A percentile compares a stretch with the other conserved stretches of the same genome.
Conservation (phyloP, 2,797 vertebrate species). For the Sebastes oblongus region DNA sequence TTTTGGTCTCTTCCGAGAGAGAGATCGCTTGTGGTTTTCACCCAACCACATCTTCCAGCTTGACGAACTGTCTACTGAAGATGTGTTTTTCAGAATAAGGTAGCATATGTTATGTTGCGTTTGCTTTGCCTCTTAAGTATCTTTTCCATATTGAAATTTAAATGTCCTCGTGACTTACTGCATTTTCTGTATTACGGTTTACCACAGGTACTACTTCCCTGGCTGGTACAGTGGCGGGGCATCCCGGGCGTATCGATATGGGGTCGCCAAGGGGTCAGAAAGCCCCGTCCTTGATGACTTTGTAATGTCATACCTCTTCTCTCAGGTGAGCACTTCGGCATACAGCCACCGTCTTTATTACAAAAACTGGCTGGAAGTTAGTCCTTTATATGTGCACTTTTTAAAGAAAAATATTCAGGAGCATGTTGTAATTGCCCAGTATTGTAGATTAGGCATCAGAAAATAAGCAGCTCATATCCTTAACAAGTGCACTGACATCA, state of each 20-base stretch:
- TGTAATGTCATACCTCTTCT: slow-evolving; percentile 93
- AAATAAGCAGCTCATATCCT: slow-evolving; percentile 2
- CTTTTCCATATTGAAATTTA: background rate
- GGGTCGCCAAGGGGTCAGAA: slow-evolving; percentile 87
- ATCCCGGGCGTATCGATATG: slow-evolving; percentile 87
- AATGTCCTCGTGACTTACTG: background rate
- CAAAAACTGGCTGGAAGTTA: background rate
- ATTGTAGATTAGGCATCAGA: background rate
- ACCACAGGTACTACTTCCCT: slow-evolving; percentile 91
- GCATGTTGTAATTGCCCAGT: background rate
- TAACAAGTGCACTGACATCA: background rate
- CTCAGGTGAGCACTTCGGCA: slow-evolving; percentile 82
- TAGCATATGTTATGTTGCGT: slow-evolving; percentile 18
- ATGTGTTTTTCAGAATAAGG: slow-evolving; percentile 89
- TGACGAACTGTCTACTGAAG: slow-evolving; percentile 84
- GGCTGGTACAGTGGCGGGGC: slow-evolving; percentile 90
- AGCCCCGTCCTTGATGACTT: slow-evolving; percentile 90
- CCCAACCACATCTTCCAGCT: slow-evolving; percentile 92
- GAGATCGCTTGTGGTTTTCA: slow-evolving; percentile 89
- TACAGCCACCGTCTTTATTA: background rate
- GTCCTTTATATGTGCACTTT: background rate
- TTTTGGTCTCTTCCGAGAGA: slow-evolving; percentile 90
- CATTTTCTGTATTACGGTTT: background rate
- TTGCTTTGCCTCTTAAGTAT: background rate
- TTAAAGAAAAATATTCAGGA: background rate